Base-by-base conservation (phyloP, 2,797 vertebrate species). In the Allenopithecus nigroviridis region DNA sequence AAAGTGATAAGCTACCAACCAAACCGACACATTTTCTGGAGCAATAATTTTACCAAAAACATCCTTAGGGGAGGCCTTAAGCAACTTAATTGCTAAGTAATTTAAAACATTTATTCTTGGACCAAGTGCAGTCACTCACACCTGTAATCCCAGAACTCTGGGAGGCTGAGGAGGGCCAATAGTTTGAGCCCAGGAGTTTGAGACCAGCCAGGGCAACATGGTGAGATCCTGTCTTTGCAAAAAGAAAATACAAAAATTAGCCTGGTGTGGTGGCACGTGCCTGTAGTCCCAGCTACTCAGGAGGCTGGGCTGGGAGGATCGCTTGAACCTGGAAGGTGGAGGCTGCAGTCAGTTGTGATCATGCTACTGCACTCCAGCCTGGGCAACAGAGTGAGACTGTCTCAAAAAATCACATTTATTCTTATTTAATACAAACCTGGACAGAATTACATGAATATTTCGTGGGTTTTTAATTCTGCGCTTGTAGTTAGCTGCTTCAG, bases 51-150 rank as follows among this genome's bases (percentile, higher is more conserved):
- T 68, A 89, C 83, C 70, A 12, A 87, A 95, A 85, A 26, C 19
- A 30, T 53, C 70, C 36, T 72, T 16, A 28, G 36, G 46, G 39
- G 36, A 87, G 24, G 43, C 5, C 13, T 33, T 59, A 57, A 83
- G 55, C 76, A 94, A 80, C 33, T 96, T 91, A 68, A 89, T 16
- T 84, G 28, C 76, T 91, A 87, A 91, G 89, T 70, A 55, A 94
- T 48, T 85, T 74, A 22, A 96, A 91, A n/a, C 48, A 50, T 50
- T 68, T n/a, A 68, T 68, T 19, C 0, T n/a, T 9, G 33, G 33
- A n/a, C 64, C 8, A 17, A 9, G 33, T 19, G 33, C 7, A n/a
- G 64, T 68, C 64, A 68, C 64, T 68, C 64, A n/a, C 8, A n/a
- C 64, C 64, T n/a, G 16, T 68, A n/a, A 68, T 68, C 64, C 64